phyloP scores from a whole-genome alignment of 2,797 vertebrate genomes.

The Lindbergichthys nudifrons region DNA sequence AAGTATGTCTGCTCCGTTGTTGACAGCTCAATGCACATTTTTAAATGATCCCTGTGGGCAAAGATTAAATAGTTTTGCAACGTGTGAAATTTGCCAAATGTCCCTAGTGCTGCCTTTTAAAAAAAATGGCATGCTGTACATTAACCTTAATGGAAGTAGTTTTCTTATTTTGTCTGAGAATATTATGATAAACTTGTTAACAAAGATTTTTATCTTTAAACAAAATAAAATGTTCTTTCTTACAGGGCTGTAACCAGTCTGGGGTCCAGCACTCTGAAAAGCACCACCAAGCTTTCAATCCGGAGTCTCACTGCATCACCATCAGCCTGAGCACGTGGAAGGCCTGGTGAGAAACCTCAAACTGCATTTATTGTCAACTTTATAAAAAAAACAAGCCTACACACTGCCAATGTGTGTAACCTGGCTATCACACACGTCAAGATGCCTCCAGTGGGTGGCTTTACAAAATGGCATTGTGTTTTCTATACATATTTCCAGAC shows the following conservation, averaged over 20 bases:
- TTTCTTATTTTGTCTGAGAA: background rate
- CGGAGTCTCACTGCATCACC: slow-evolving; percentile 93
- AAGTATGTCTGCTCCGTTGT: background rate
- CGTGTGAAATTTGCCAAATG: background rate
- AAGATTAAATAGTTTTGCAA: background rate
- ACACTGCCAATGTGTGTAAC: slow-evolving; percentile 2
- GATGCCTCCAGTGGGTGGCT: background rate
- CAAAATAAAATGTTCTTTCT: slow-evolving; percentile 5
- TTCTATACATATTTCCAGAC: background rate
- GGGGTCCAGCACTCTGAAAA: slow-evolving; percentile 92
- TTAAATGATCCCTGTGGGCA: background rate
- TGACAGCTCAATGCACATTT: background rate
- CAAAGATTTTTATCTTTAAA: background rate
- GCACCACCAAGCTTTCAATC: slow-evolving; percentile 88
- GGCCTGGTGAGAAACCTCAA: slow-evolving; percentile 89
- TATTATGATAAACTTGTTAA: slow-evolving; percentile 8
- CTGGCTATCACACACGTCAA: background rate
- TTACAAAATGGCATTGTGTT: background rate
- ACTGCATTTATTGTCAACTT: slow-evolving; percentile 16
- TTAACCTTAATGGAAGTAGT: too few relatives aligned
- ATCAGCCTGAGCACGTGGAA: slow-evolving; percentile 94
- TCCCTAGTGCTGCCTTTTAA: background rate
- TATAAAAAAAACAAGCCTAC: slow-evolving; percentile 7
- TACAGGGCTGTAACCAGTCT: slow-evolving; percentile 92
- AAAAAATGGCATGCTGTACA: too few relatives aligned